Base-by-base conservation (phyloP, 2,888 invertebrate genomes). In the Leistus spinibarbis region DNA sequence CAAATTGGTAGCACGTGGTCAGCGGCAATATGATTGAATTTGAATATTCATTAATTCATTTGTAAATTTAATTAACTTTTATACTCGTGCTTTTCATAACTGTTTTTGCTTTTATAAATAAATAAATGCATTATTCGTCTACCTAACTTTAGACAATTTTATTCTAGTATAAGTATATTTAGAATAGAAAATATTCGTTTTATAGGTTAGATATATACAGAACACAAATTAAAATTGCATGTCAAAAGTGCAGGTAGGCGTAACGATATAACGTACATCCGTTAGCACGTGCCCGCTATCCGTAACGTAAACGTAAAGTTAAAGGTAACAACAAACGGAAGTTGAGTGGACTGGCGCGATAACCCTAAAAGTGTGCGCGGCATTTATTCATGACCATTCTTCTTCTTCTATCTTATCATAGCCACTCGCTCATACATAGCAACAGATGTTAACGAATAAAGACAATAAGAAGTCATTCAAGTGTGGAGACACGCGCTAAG, bases 241-340 rank as follows among this genome's bases (percentile, higher is more conserved):
- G 64, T 64, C 71, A 62, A 56, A 63, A 65, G 72, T 65, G 62
- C 65, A 27, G 13, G 24, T 13, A 17, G 24, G 57, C 72, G 66
- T 72, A 57, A 66, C 72, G 78, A 77, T 74, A 76, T 76, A 77
- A 74, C 77, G 76, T 77, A 78, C 79, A 79, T 82, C 82, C 81
- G 81, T 79, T 79, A 81, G 82, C 82, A 82, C 82, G 82, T 82
- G 82, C 82, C 72, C 66, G 56, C 19, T 19, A 56, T 19, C 56
- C 22, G 60, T 60, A 60, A 60, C 60, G 60, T 19, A 7, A 40
- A 19, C 57, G 60, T 19, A 22, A 20, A 60, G 60, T 10, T 19
- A 20, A 60, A 20, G 20, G 10, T 16, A 19, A 22, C 60, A 19
- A 16, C 56, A 20, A 71, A 63, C 71, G 71, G 71, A 71, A 71